Percentiles rank a stretch among this genome's conserved stretches.
Evolutionary conservation across 2,888 invertebrate genomes (phyloP).

Genomic region (Lasioglossum malachurum): DNA sequence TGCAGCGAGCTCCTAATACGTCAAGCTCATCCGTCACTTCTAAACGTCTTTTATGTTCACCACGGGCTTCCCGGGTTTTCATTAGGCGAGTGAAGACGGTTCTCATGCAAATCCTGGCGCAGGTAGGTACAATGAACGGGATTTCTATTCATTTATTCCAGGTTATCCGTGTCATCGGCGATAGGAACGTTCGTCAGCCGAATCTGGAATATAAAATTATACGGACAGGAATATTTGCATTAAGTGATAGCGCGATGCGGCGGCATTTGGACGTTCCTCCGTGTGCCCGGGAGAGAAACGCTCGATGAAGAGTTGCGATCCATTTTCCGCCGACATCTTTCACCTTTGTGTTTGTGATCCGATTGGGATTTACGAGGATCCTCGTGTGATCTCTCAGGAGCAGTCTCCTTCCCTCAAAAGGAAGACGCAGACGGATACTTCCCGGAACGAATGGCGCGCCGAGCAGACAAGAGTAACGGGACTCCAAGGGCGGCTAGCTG

Average conservation of each 20-base stretch:
- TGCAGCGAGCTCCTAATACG: not conserved
- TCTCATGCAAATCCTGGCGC: not conserved
- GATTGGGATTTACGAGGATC: slow-evolving; percentile 62
- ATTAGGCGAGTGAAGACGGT: not conserved
- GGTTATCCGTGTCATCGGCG: not conserved
- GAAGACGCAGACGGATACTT: slow-evolving; percentile 5
- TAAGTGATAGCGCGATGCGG: not conserved
- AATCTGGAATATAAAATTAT: slow-evolving; percentile 33
- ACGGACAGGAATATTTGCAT: slow-evolving; percentile 33
- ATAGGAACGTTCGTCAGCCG: slow-evolving; percentile 22
- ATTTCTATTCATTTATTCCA: slow-evolving; percentile 45
- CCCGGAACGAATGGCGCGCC: slow-evolving; percentile 32
- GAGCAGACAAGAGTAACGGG: slow-evolving; percentile 8
- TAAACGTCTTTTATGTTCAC: not conserved
- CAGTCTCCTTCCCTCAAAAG: not conserved
- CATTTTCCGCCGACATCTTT: slow-evolving; percentile 36
- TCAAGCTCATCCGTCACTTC: not conserved
- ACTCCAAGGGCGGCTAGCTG: slow-evolving; percentile 7
- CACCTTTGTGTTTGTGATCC: slow-evolving; percentile 48
- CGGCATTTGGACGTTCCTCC: not conserved
- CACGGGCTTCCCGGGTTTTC: not conserved
- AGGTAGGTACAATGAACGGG: not conserved
- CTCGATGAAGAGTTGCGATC: slow-evolving; percentile 35
- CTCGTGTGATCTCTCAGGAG: slow-evolving; percentile 29
- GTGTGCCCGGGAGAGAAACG: slow-evolving; percentile 13